Base-by-base conservation (phyloP, 2,888 invertebrate species). In the Tipula helvola region DNA sequence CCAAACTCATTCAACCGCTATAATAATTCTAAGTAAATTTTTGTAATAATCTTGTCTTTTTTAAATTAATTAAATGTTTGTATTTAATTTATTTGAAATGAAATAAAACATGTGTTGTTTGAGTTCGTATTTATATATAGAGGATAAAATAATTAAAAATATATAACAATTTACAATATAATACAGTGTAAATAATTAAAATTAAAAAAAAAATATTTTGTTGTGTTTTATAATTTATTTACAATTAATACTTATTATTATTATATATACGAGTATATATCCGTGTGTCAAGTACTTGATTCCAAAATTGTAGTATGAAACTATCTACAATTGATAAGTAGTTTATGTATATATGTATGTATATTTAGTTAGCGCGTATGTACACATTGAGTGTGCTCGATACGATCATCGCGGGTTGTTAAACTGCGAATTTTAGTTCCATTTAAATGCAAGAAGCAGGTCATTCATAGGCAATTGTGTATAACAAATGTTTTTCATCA, bases 101-200 rank as follows among this genome's bases (percentile, higher is more conserved):
- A 71, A 57, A 71, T 71, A 71, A 71, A 71, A 71, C 71, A 71
- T 28, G 12, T 71, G 18, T 71, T 18, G 71, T 71, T 71, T 71
- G 71, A 71, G 71, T 71, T 71, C 28, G 71, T 18, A 28, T 71
- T 28, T 71, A 71, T 71, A 57, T 57, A 28, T 71, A 71, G 71
- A 18, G 18, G 28, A 71, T 71, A 71, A 71, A 71, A 71, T 71
- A 71, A 71, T 71, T 71, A 71, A 71, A 71, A 71, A 71, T 71
- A 71, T 71, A 71, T 71, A 71, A 71, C 71, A 71, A 71, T 71
- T 71, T 71, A 71, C 71, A 71, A 71, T 71, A 71, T 71, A 71
- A 71, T 71, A 71, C 71, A 71, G 71, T 71, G 71, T 18, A 57
- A 57, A 57, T 57, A 57, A 57, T 57, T 57, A 57, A 57, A 57